A percentile compares a stretch with the other conserved stretches of the same genome.
These are phyloP conservation scores for Delphinapterus leucas DNA, from an alignment of 2,113 vertebrate genomes.

Conservation along the genomic window DNA sequence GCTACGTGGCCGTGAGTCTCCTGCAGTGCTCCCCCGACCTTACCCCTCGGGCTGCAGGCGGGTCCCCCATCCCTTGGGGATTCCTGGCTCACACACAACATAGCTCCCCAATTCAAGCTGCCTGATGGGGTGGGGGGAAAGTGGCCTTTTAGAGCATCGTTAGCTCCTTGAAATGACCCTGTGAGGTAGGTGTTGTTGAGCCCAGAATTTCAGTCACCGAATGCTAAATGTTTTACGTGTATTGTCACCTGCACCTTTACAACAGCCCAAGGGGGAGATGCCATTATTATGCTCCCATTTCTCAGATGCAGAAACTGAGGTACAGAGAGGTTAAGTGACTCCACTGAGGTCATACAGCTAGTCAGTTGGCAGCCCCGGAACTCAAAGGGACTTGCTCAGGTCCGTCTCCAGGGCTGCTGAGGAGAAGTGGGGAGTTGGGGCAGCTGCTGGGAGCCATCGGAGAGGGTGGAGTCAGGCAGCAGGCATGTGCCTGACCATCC, in stretches of 20 bases:
- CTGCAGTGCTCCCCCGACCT: accelerated
- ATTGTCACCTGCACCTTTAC: accelerated
- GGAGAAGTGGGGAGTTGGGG: not conserved
- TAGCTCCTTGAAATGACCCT: not conserved
- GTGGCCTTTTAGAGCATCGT: not conserved
- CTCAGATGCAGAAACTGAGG: not conserved
- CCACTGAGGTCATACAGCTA: not conserved
- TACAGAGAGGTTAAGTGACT: not conserved
- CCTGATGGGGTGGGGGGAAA: too few relatives aligned
- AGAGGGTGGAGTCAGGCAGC: not conserved
- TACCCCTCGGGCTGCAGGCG: not conserved
- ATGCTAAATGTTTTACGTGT: not conserved
- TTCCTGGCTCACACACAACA: not conserved
- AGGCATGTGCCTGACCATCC: constrained; percentile 20
- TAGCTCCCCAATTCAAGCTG: not conserved
- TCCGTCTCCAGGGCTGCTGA: not conserved
- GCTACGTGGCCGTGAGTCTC: constrained; percentile 88
- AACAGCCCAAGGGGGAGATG: not conserved
- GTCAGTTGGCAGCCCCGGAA: not conserved
- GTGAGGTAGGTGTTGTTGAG: not conserved
- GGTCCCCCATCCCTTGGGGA: accelerated
- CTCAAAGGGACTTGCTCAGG: not conserved
- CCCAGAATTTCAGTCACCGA: not conserved
- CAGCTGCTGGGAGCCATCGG: not conserved
- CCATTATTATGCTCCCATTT: not conserved